Evolutionary conservation across 2,113 vertebrate species (phyloP), one percentile per base, ranked within the genome.

Genomic region (Eulacestoma nigropectus): DNA sequence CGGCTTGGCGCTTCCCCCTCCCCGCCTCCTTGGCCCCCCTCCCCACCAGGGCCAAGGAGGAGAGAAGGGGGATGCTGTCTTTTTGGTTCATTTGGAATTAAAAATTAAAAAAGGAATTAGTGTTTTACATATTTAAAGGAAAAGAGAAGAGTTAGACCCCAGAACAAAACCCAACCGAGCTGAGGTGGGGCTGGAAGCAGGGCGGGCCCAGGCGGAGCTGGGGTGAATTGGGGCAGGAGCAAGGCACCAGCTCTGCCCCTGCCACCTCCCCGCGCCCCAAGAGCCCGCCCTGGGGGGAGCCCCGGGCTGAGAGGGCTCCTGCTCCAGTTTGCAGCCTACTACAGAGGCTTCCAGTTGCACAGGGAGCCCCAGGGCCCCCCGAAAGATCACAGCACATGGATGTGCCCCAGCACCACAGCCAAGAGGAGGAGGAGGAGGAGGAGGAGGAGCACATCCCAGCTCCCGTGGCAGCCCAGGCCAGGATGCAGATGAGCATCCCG

Each of bases 11-110:
- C 80, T 88, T 82, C 91, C 77, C 8, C 2, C 55, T 86, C 23
- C 84, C 44, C 72, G 19, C 76, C 57, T 65, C 50, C 84, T 81
- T 11, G 42, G 27, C 44, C 67, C 72, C 9, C 8, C 30, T 63
- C 60, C 65, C 52, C 27, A 50, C 32, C 44, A 33, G 49, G 50
- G 50, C 73, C 19, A 19, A 69, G 39, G 50, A 80, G 68, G 67
- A 95, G 96, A 93, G 81, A 81, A 96, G 84, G 76, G 87, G 82
- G 93, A 81, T 10, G 39, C 73, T 56, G 75, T 15, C 18, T 98
- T 98, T 98, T 98, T 98, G 98, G 98, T 98, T 98, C 92, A 94
- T 97, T 97, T 98, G 97, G 92, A 97, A 96, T 95, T 97, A 89
- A 92, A 95, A 90, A 82, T 95, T 91, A n/a, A 77, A 83, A 91